Evolutionary conservation across 37 sponge, comb jelly and placozoan genomes (phyloP), one percentile per base, ranked within the genome.

Genomic region (Halisarca cf. caerulea): DNA sequence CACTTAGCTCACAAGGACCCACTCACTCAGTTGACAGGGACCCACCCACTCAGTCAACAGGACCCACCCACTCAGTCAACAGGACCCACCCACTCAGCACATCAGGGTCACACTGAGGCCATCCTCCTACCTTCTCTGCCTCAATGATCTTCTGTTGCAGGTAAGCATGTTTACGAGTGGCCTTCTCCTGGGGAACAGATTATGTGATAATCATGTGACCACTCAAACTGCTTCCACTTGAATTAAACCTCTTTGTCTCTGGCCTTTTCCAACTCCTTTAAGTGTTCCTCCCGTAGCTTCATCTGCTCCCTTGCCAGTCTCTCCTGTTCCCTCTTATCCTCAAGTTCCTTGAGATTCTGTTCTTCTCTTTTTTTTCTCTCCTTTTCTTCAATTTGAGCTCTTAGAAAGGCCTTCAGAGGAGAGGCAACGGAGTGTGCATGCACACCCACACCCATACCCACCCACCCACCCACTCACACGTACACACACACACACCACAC

Each of bases 61-160:
- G n/a, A n/a, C n/a, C n/a, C n/a, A n/a, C n/a, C n/a, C n/a, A n/a
- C n/a, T n/a, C n/a, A n/a, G n/a, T n/a, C n/a, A n/a, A n/a, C n/a
- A n/a, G n/a, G n/a, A n/a, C n/a, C n/a, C n/a, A n/a, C n/a, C n/a
- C n/a, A n/a, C n/a, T n/a, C n/a, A n/a, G n/a, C n/a, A n/a, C n/a
- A n/a, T n/a, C n/a, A n/a, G n/a, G n/a, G n/a, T n/a, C n/a, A n/a
- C n/a, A n/a, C n/a, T n/a, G n/a, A n/a, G n/a, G n/a, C n/a, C n/a
- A n/a, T n/a, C n/a, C n/a, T n/a, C n/a, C n/a, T 42, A 8, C 51
- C 78, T 84, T 28, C 69, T 79, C 69, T 14, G 86, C 79, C 55
- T 86, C 80, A 18, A 27, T 2, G 8, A 86, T 79, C 18, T 59
- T 40, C 43, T 78, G 66, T 43, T 78, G 80, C 15, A 86, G 68